A percentile compares a stretch with the other conserved stretches of the same genome.
phyloP scores from a whole-genome alignment of 1,140 invertebrate species.

The Dendrolimus kikuchii region DNA sequence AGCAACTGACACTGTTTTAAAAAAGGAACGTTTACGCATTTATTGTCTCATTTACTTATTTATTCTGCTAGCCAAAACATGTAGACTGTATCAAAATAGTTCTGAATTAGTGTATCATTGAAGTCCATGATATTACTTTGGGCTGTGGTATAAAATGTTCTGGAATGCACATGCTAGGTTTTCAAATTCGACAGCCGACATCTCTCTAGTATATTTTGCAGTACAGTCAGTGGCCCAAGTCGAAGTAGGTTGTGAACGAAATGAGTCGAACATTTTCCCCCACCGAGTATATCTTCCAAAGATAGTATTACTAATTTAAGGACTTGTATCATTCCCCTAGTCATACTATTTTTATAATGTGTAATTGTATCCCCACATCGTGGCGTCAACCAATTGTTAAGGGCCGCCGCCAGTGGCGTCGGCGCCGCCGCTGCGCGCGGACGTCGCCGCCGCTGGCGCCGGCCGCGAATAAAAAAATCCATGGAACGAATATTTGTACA shows the following conservation, averaged over 20 bases:
- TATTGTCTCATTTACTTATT: too few species aligned
- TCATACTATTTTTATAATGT: conserved; percentile 36
- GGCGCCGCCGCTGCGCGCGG: conserved; percentile 6
- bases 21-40: too few species aligned
- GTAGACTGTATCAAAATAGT: too few species aligned
- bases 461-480: conserved; percentile 2
- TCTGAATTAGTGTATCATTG: too few species aligned
- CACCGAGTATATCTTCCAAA: conserved; percentile 27
- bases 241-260: too few species aligned
- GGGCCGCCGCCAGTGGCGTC: not conserved
- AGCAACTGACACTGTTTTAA: conserved; percentile 2
- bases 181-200: too few species aligned
- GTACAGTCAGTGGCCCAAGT: too few species aligned
- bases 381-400: conserved; percentile 10
- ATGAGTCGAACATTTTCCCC: conserved; percentile 29
- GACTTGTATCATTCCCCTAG: conserved; percentile 19
- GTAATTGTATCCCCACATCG: conserved; percentile 20
- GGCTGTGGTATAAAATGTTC: too few species aligned
- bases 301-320: conserved; percentile 31
- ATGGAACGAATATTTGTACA: conserved; percentile 27
- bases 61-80: too few species aligned
- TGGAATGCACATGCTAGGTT: too few species aligned
- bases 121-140: too few species aligned
- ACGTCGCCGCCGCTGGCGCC: conserved; percentile 8
- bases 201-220: too few species aligned